phyloP scores from a whole-genome alignment of 2,888 invertebrate genomes.

The Xestia c-nigrum region DNA sequence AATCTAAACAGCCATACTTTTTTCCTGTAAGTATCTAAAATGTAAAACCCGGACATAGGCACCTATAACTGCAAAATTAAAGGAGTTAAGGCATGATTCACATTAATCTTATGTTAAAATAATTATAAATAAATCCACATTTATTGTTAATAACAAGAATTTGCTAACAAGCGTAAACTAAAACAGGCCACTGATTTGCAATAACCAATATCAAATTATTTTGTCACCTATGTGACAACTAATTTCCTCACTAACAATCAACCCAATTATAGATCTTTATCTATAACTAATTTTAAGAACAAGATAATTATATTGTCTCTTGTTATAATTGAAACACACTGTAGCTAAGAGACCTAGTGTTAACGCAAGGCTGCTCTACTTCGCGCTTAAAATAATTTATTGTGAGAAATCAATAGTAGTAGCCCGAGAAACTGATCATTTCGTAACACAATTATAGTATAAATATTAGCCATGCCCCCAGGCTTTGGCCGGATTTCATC shows the following conservation, averaged over 20 bases:
- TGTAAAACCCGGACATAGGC: background rate
- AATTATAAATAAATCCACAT: conserved; percentile 7
- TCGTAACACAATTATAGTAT: conserved; percentile 72
- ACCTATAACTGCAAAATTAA: too few species aligned
- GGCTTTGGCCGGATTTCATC: conserved; percentile 63
- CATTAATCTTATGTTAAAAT: background rate
- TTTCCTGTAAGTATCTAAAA: background rate
- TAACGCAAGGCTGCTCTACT: conserved; percentile 79
- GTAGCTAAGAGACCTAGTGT: conserved; percentile 66
- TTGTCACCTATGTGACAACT: conserved; percentile 49
- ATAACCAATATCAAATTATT: conserved; percentile 43
- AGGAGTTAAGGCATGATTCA: background rate
- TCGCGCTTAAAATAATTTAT: conserved; percentile 81
- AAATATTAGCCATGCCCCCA: conserved; percentile 65
- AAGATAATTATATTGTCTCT: conserved; percentile 60
- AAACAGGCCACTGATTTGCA: conserved; percentile 29
- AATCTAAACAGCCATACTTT: conserved; percentile 1
- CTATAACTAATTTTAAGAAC: conserved; percentile 46
- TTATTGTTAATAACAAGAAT: background rate
- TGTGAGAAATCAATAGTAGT: conserved; percentile 80
- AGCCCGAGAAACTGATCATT: conserved; percentile 70
- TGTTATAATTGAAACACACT: conserved; percentile 68
- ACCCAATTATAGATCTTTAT: conserved; percentile 56
- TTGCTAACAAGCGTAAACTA: background rate
- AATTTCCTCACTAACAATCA: conserved; percentile 48